Evolutionary conservation across 2,888 invertebrate species (phyloP).

Genomic region (Homarus gammarus): DNA sequence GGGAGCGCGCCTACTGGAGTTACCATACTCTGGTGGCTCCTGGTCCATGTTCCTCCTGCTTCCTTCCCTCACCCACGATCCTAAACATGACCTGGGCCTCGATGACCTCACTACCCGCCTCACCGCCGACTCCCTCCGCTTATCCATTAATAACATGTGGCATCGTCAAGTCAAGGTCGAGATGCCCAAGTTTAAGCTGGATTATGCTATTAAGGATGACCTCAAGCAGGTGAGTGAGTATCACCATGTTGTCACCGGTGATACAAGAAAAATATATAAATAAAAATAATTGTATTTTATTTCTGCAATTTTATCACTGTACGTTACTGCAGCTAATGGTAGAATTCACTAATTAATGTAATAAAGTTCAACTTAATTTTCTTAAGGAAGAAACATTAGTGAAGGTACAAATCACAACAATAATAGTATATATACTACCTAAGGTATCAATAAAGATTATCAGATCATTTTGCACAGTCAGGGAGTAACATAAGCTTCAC

Average conservation of each 20-base stretch:
- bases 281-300: too few species aligned
- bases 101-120: constrained; percentile 6
- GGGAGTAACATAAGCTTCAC: too few species aligned
- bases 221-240: constrained; percentile 28
- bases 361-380: too few species aligned
- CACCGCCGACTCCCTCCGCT: constrained; percentile 3
- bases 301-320: too few species aligned
- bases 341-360: too few species aligned
- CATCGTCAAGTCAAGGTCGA: constrained; percentile 8
- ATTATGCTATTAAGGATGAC: constrained; percentile 1
- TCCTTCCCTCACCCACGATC: constrained; percentile 51
- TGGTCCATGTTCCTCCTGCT: constrained; percentile 77
- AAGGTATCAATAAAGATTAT: too few species aligned
- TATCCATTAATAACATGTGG: constrained; percentile 11
- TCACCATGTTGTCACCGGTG: background rate
- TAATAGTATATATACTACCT: too few species aligned
- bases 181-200: constrained; percentile 34
- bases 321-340: too few species aligned
- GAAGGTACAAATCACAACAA: too few species aligned
- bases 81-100: background rate
- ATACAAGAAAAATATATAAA: too few species aligned
- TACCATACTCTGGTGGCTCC: constrained; percentile 77
- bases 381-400: too few species aligned
- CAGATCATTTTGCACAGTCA: too few species aligned
- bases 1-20: constrained; percentile 76